phyloP scores from a whole-genome alignment of 1,140 invertebrate species.

The Vanessa atalanta region DNA sequence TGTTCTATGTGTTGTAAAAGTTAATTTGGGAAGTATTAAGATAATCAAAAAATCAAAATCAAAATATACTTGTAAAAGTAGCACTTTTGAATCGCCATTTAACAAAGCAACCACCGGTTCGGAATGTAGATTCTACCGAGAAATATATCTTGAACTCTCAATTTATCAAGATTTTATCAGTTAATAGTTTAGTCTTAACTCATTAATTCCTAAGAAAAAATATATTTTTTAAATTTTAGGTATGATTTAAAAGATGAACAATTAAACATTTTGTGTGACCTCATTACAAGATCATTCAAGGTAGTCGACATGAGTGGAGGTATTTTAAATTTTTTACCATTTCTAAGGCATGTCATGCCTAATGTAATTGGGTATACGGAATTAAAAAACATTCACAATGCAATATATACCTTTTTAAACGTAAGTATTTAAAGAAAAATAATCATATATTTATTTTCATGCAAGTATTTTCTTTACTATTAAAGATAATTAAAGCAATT shows the following conservation, averaged over 20 bases:
- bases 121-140: too few species aligned
- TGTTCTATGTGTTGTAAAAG: too few species aligned
- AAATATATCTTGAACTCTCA: too few species aligned
- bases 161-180: too few species aligned
- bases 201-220: not conserved
- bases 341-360: conserved; percentile 83
- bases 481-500: too few species aligned
- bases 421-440: conserved; percentile 49
- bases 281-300: conserved; percentile 82
- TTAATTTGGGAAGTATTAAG: too few species aligned
- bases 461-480: too few species aligned
- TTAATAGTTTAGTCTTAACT: too few species aligned
- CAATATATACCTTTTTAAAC: conserved; percentile 74
- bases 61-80: too few species aligned
- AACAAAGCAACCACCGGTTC: too few species aligned
- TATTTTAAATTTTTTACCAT: conserved; percentile 84
- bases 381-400: conserved; percentile 64
- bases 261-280: conserved; percentile 77
- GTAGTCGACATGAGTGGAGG: conserved; percentile 85
- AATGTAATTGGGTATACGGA: conserved; percentile 82
- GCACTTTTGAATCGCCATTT: too few species aligned
- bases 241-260: conserved; percentile 82
- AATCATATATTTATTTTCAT: not conserved
- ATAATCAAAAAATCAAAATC: too few species aligned
- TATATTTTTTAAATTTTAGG: conserved; percentile 51